Evolutionary conservation across 2,888 invertebrate species (phyloP).

Genomic region (Dermolepida albohirtum): DNA sequence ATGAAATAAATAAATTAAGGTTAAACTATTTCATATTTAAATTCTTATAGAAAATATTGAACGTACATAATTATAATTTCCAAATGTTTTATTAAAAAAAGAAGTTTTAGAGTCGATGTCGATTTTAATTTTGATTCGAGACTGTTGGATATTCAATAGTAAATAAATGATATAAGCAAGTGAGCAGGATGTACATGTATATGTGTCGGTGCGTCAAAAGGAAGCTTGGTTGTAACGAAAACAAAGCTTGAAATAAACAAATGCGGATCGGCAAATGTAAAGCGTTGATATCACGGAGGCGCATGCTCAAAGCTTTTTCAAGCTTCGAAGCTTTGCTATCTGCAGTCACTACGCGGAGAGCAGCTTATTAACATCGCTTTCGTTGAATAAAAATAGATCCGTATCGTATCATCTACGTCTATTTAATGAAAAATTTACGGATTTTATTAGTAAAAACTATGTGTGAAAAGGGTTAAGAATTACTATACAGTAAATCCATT

Average conservation of each 20-base stretch:
- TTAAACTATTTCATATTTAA: no score
- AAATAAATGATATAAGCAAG: no score
- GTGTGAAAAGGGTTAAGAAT: conserved; percentile 10
- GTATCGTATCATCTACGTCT: conserved; percentile 40
- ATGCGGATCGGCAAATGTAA: conserved; percentile 55
- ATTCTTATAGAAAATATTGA: no score
- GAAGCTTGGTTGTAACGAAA: conserved; percentile 45
- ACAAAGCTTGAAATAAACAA: conserved; percentile 54
- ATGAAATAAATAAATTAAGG: no score
- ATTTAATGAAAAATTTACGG: conserved; percentile 3
- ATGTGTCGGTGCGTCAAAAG: conserved; percentile 39
- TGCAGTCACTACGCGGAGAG: conserved; percentile 50
- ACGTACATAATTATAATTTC: no score
- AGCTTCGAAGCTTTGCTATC: conserved; percentile 51
- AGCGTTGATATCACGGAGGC: conserved; percentile 46
- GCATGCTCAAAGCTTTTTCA: conserved; percentile 48
- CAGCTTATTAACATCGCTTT: conserved; percentile 36
- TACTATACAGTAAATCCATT: not conserved
- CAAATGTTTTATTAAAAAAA: not conserved
- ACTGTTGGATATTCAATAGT: no score
- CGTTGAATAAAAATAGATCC: conserved; percentile 37
- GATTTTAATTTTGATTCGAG: no score
- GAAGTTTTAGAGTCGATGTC: no score
- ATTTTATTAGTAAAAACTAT: not conserved
- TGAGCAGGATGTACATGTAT: no score